These are phyloP conservation scores for Lycaena phlaeas DNA, from an alignment of 2,888 invertebrate genomes.

Conservation along the genomic window DNA sequence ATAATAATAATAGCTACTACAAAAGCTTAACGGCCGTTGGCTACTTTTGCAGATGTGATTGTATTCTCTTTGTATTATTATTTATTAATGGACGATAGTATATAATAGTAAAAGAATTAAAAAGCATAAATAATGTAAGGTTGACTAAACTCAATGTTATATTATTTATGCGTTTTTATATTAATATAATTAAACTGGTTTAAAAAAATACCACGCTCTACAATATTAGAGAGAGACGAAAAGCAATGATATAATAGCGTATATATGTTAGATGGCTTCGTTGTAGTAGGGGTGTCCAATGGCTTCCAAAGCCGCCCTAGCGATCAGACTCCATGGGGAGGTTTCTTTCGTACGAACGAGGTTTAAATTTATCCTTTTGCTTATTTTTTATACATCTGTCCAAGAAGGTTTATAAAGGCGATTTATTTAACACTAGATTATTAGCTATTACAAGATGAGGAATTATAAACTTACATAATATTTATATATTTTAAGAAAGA, in stretches of 20 bases:
- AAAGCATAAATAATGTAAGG: too few relatives aligned
- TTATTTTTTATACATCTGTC: background rate
- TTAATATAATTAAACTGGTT: background rate
- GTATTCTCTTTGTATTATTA: background rate
- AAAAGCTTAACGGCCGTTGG: slow-evolving; percentile 9
- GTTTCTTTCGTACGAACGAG: too few relatives aligned
- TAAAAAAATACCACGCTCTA: background rate
- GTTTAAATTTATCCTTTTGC: background rate
- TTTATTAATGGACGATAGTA: background rate
- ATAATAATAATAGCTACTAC: slow-evolving; percentile 6
- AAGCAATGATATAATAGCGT: slow-evolving; percentile 5
- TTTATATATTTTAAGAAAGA: too few relatives aligned
- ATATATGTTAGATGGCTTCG: slow-evolving; percentile 13
- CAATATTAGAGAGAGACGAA: background rate
- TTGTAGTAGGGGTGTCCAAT: slow-evolving; percentile 12
- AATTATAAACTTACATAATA: too few relatives aligned
- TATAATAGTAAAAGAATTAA: background rate
- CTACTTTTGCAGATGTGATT: background rate
- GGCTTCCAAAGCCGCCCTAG: slow-evolving; percentile 21
- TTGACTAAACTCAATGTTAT: too few relatives aligned
- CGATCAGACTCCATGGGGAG: slow-evolving; percentile 12
- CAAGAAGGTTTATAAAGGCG: background rate
- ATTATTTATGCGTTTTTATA: background rate
- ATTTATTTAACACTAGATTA: too few relatives aligned
- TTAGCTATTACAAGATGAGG: too few relatives aligned